Conservation (phyloP, 2,113 vertebrate genomes). For the Ophthalmolycus amberensis region DNA sequence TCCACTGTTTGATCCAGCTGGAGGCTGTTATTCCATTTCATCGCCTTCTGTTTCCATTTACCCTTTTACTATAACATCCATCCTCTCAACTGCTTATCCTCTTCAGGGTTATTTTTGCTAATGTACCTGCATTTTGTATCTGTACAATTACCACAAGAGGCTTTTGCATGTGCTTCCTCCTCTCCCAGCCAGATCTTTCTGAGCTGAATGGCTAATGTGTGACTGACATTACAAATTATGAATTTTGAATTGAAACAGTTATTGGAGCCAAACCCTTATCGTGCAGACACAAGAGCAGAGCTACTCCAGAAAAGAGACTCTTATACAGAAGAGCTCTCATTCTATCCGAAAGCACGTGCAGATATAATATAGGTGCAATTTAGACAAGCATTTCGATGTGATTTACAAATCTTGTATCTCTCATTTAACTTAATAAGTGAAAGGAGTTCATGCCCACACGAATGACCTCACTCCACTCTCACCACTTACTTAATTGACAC, state of each 20-base stretch:
- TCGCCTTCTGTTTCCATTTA: slow-evolving; percentile 44
- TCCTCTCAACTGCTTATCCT: slow-evolving; percentile 38
- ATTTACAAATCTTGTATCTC: slow-evolving; percentile 49
- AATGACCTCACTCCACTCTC: background rate
- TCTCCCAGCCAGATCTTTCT: slow-evolving; percentile 36
- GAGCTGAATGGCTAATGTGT: slow-evolving; percentile 62
- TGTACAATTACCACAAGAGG: slow-evolving; percentile 56
- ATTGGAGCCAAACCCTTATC: slow-evolving; percentile 56
- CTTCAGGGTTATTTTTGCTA: slow-evolving; percentile 56
- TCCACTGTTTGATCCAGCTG: slow-evolving; percentile 31
- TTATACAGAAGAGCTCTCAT: slow-evolving; percentile 65
- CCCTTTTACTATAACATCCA: slow-evolving; percentile 33
- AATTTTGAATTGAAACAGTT: slow-evolving; percentile 64
- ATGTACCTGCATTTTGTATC: slow-evolving; percentile 54
- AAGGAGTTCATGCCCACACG: slow-evolving; percentile 4
- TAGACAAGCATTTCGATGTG: slow-evolving; percentile 41
- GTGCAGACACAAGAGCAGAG: slow-evolving; percentile 57
- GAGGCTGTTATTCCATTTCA: slow-evolving; percentile 34
- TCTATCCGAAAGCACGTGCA: slow-evolving; percentile 46
- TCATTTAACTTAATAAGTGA: slow-evolving; percentile 19
- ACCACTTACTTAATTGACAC: background rate
- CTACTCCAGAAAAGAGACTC: slow-evolving; percentile 66
- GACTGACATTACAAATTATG: slow-evolving; percentile 61
- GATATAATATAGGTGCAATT: slow-evolving; percentile 56
- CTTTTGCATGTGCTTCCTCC: slow-evolving; percentile 48